phyloP scores from a whole-genome alignment of 2,888 invertebrate species.

The Dryococelus australis region DNA sequence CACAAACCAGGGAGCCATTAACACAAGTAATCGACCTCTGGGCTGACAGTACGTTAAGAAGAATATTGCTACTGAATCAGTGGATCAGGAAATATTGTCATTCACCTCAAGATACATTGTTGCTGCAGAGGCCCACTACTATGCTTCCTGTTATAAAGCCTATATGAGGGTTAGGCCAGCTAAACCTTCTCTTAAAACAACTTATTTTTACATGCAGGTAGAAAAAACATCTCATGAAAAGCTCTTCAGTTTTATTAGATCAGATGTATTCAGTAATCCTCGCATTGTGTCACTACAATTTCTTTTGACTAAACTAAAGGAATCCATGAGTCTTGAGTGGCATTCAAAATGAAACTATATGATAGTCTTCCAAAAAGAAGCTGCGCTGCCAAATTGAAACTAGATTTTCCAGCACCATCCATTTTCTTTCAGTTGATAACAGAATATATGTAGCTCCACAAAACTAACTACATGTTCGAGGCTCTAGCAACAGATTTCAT shows the following conservation, averaged over 20 bases:
- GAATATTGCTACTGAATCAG: background rate
- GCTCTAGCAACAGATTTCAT: background rate
- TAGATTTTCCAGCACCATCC: background rate
- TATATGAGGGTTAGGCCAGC: constrained; percentile 10
- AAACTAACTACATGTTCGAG: constrained; percentile 3
- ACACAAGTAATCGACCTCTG: background rate
- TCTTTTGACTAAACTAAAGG: background rate
- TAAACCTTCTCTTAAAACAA: background rate
- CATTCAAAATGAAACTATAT: background rate
- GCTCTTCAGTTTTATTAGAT: background rate
- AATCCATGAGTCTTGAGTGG: background rate
- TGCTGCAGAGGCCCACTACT: background rate
- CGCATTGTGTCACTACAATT: constrained; percentile 18
- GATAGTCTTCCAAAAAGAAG: background rate
- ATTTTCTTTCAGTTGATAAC: background rate
- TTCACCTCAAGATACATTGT: background rate
- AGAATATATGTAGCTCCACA: background rate
- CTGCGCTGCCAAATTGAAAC: background rate
- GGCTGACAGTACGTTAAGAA: background rate
- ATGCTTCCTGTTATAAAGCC: background rate
- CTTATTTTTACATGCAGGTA: background rate
- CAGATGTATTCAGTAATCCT: background rate
- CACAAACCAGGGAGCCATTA: constrained; percentile 1
- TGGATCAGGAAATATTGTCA: background rate
- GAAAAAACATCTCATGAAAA: background rate